Evolutionary conservation across 2,113 vertebrate species (phyloP).

Genomic region (Centropus bengalensis): DNA sequence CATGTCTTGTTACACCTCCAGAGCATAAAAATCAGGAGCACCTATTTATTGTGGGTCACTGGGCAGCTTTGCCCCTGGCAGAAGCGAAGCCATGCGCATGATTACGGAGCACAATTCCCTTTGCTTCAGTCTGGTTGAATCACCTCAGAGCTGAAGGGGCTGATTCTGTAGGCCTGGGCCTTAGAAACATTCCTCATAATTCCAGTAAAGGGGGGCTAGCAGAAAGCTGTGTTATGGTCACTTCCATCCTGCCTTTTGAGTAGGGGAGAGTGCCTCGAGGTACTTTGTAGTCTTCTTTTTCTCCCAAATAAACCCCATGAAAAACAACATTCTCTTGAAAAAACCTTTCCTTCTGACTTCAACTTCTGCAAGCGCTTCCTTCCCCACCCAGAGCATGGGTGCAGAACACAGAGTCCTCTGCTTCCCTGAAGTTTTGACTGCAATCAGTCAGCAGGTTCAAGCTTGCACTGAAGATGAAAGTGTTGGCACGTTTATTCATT

Average conservation of each 20-base stretch:
- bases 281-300: not conserved
- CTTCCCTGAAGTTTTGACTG: not conserved
- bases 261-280: too few relatives aligned
- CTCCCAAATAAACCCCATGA: not conserved
- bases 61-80: too few relatives aligned
- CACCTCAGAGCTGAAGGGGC: fast-evolving
- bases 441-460: not conserved
- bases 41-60: too few relatives aligned
- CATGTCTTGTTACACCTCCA: too few relatives aligned
- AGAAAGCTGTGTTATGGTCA: fast-evolving
- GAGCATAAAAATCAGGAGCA: too few relatives aligned
- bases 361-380: not conserved
- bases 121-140: not conserved
- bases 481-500: not conserved
- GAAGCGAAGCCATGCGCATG: too few relatives aligned
- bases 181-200: not conserved
- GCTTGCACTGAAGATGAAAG: not conserved
- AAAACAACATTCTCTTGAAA: not conserved
- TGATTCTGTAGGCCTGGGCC: not conserved
- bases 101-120: not conserved
- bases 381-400: not conserved
- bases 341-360: not conserved
- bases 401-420: not conserved
- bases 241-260: not conserved
- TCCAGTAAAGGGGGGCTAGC: not conserved